These are phyloP conservation scores for Astreopora myriophthalma DNA, from an alignment of 64 coral and sea anemone genomes.

Conservation along the genomic window DNA sequence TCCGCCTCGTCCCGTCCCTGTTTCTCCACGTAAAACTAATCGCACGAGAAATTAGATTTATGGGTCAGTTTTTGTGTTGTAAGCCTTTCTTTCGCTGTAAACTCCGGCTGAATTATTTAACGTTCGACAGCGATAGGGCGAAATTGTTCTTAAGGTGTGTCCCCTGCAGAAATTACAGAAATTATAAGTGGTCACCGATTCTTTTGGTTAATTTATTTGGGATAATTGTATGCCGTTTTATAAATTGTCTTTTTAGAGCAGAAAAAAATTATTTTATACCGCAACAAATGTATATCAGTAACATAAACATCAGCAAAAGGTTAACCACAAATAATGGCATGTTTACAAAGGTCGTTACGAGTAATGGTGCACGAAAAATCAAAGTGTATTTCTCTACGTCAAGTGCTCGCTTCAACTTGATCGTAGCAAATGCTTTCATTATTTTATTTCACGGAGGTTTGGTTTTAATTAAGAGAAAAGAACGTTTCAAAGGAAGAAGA, in stretches of 20 bases:
- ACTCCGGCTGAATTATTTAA: neutral
- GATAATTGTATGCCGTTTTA: neutral
- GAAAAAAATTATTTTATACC: neutral
- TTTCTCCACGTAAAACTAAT: too few relatives aligned
- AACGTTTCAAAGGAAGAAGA: neutral
- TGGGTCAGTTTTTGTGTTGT: neutral
- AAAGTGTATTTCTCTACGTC: neutral
- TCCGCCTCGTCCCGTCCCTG: too few relatives aligned
- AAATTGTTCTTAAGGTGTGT: neutral
- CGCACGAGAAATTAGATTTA: too few relatives aligned
- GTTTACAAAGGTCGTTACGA: neutral
- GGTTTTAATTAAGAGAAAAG: neutral
- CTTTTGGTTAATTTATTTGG: neutral
- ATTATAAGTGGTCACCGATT: neutral
- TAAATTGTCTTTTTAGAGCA: neutral
- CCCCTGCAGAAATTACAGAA: neutral
- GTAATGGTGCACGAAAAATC: neutral
- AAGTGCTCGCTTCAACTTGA: neutral
- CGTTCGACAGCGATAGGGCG: neutral
- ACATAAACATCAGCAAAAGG: neutral
- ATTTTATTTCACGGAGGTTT: neutral
- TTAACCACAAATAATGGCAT: slow-evolving; percentile 1
- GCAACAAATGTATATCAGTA: neutral
- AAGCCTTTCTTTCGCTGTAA: neutral
- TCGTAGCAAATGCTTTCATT: neutral